phyloP scores from a whole-genome alignment of 2,113 vertebrate genomes.

The Recurvirostra avosetta region DNA sequence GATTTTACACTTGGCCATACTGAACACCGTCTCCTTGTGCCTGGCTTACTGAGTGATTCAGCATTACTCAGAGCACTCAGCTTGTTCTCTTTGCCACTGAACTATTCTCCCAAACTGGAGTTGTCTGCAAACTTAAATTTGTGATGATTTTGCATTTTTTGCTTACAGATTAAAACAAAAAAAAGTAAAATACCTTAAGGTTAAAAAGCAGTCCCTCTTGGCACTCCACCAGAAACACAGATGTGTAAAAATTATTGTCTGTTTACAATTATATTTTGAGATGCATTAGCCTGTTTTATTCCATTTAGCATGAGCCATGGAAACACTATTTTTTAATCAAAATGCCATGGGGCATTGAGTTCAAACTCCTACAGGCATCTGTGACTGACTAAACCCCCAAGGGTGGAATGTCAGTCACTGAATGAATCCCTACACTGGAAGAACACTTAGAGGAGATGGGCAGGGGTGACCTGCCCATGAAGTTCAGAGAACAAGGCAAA shows the following conservation, averaged over 20 bases:
- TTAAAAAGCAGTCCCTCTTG: background rate
- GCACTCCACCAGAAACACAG: background rate
- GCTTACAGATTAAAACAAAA: background rate
- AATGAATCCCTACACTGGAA: background rate
- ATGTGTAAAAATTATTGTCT: background rate
- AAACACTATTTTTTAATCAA: background rate
- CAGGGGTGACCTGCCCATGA: background rate
- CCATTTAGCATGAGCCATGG: background rate
- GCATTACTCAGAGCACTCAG: background rate
- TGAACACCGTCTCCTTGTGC: background rate
- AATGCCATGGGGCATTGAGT: background rate
- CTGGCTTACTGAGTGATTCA: background rate
- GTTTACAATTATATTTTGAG: background rate
- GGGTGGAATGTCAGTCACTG: fast-evolving
- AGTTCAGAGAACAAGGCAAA: background rate
- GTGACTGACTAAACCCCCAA: background rate
- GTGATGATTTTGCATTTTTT: background rate
- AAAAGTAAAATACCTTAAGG: background rate
- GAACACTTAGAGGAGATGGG: background rate
- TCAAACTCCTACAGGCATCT: background rate
- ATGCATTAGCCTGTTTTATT: background rate
- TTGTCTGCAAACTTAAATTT: background rate
- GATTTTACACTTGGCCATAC: background rate
- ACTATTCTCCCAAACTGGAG: background rate
- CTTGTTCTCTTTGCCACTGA: background rate